Base-by-base conservation (phyloP, 2,113 vertebrate genomes). In the Genyomyrus donnyi region DNA sequence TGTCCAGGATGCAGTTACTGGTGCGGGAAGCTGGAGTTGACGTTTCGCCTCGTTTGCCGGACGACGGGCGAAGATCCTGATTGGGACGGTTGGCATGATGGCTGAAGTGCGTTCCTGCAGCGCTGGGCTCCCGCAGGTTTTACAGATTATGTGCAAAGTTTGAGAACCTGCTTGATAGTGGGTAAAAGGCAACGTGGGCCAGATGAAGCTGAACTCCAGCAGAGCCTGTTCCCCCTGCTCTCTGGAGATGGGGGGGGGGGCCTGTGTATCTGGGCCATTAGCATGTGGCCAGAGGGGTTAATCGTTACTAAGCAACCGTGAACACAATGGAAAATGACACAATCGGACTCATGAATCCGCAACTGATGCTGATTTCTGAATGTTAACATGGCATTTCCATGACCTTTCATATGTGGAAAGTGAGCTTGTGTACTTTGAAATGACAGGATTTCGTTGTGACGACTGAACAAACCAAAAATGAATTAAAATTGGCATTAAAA, bases 371-470 rank as follows among this genome's bases (percentile, higher is more conserved):
- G 31, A 42, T 80, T 35, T 80, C 13, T 39, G 74, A 80, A 80
- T 80, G 74, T 80, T 80, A 86, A 50, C 84, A n/a, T 49, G 46
- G 84, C 45, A 48, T 86, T 86, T 86, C 24, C 84, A 86, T 85
- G 42, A 85, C 83, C 46, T 85, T 85, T 85, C 83, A 49, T 85
- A 48, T 21, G 19, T 85, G 45, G 21, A 85, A 70, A 31, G 62
- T 31, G 10, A 39, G 74, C 74, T 39, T 19, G 35, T 80, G 74
- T 80, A 42, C 35, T 80, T 19, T 8, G 35, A 85, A 85, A 85
- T 48, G 83, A n/a, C 42, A 42, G 39, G 39, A 85, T 21, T 46
- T 85, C 39, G 2, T 83, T 83, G 31, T 42, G 35, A 35, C 0
- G 35, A 83, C 77, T 39, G 31, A 83, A 42, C 31, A 39, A 21